phyloP scores from a whole-genome alignment of 2,888 invertebrate genomes.

The Allophyes oxyacanthae region DNA sequence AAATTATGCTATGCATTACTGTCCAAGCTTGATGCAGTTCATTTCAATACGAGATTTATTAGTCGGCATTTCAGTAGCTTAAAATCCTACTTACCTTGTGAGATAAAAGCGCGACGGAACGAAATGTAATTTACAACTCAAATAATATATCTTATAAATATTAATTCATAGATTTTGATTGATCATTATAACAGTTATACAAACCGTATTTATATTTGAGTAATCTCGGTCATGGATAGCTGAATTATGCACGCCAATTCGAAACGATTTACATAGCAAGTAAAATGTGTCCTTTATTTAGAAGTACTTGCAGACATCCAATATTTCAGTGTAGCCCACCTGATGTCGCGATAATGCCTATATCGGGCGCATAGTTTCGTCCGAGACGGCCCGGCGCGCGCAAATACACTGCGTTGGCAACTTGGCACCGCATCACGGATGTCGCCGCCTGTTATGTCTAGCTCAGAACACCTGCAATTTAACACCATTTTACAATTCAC shows the following conservation, averaged over 20 bases:
- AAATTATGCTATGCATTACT: slow-evolving; percentile 38
- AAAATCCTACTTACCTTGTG: slow-evolving; percentile 29
- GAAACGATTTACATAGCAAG: slow-evolving; percentile 1
- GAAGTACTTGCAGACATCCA: slow-evolving; percentile 9
- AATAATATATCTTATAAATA: slow-evolving; percentile 15
- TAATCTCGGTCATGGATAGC: background rate
- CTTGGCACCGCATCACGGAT: slow-evolving; percentile 64
- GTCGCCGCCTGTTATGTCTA: slow-evolving; percentile 57
- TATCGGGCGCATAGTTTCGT: slow-evolving; percentile 57
- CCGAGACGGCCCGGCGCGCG: slow-evolving; percentile 73
- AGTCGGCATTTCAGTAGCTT: slow-evolving; percentile 2
- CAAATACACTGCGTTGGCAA: slow-evolving; percentile 66
- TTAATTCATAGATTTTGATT: slow-evolving; percentile 23
- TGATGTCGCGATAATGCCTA: slow-evolving; percentile 56
- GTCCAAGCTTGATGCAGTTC: slow-evolving; percentile 14
- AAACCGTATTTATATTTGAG: slow-evolving; percentile 4
- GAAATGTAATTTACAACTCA: slow-evolving; percentile 10
- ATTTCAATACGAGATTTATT: slow-evolving; percentile 23
- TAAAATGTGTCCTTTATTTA: slow-evolving; percentile 26
- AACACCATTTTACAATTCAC: slow-evolving; percentile 21
- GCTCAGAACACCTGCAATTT: slow-evolving; percentile 56
- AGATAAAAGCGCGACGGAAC: slow-evolving; percentile 14
- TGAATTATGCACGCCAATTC: background rate
- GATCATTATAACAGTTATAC: slow-evolving; percentile 1
- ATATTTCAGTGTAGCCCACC: slow-evolving; percentile 44